These are phyloP conservation scores for Rattus rattus DNA, from an alignment of 2,113 vertebrate species.

Conservation along the genomic window DNA sequence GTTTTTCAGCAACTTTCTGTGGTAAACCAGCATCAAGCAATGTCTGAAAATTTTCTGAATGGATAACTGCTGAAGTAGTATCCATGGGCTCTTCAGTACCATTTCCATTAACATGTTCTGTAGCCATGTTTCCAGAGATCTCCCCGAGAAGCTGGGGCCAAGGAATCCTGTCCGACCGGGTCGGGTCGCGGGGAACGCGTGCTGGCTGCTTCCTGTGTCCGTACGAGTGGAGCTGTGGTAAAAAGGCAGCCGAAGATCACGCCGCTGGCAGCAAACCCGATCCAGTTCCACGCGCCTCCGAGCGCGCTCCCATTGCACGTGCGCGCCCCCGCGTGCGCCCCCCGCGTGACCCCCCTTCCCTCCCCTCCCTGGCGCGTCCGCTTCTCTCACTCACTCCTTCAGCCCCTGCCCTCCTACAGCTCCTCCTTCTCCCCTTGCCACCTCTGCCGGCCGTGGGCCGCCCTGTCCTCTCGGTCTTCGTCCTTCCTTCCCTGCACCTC, in stretches of 20 bases:
- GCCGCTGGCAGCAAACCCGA: conserved; percentile 88
- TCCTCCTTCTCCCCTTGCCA: conserved; percentile 72
- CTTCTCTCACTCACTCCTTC: conserved; percentile 71
- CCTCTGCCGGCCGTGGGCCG: background rate
- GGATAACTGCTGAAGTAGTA: conserved; percentile 92
- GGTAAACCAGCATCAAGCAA: conserved; percentile 97
- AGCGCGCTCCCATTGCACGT: background rate
- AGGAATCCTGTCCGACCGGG: conserved; percentile 86
- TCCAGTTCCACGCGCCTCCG: conserved; percentile 87
- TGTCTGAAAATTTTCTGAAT: conserved; percentile 96
- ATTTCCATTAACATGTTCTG: conserved; percentile 98
- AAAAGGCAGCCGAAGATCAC: conserved; percentile 95
- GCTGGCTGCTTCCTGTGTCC: conserved; percentile 83
- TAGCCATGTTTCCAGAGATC: conserved; percentile 97
- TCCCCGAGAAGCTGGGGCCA: conserved; percentile 77
- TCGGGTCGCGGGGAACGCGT: conserved; percentile 66
- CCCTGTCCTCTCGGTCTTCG: conserved; percentile 27
- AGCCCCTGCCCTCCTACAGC: conserved; percentile 68
- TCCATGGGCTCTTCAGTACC: conserved; percentile 99
- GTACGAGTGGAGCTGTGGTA: conserved; percentile 91
- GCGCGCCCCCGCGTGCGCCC: conserved; percentile 70
- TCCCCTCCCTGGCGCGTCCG: conserved; percentile 49
- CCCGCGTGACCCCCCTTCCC: conserved; percentile 63
- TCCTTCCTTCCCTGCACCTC: background rate
- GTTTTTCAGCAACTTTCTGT: conserved; percentile 98